Base-by-base conservation (phyloP, 2,113 vertebrate species). In the Sturnus vulgaris region DNA sequence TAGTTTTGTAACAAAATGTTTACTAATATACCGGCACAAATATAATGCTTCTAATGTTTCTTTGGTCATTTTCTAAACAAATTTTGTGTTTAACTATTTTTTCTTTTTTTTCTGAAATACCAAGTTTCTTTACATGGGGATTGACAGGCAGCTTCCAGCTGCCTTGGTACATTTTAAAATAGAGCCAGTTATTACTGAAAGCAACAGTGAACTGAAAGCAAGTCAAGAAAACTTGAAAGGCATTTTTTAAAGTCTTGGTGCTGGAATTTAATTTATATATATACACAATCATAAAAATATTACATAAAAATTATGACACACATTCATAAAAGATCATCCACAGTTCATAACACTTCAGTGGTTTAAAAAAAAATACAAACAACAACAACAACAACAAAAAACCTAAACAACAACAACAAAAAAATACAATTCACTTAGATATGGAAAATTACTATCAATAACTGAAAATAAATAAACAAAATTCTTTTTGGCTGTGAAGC, bases 151-250 rank as follows among this genome's bases (percentile, higher is more conserved):
- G 22, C 3, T 44, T 87, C 53, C 39, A 39, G 39, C 10, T 39
- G 11, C 40, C 17, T 82, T 77, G 49, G 84, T 88, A 82, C 27
- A 55, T 87, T 19, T 82, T 93, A 90, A 96, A 97, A 84, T 30
- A 90, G 24, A 96, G 23, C 7, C 35, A 92, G 31, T 84, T 97
- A 76, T 90, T 96, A 56, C 24, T 82, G 37, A 82, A 55, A 95
- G 31, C 11, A 79, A 28, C 12, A 79, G 33, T 87, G 93, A 91
- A 92, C 57, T 92, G 72, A 86, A 85, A 94, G 18, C 20, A 95
- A 96, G 52, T 87, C 46, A 94, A 85, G 52, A 89, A 55, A 78
- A 92, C 20, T 76, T 90, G 47, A 95, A 97, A 94, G 24, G 21
- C 5, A 55, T 95, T 93, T 94, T 96, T 84, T 76, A 88, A 84